Percentiles rank a stretch among this genome's conserved stretches.
Evolutionary conservation across 2,113 vertebrate species (phyloP).

Genomic region (Todiramphus chloris): DNA sequence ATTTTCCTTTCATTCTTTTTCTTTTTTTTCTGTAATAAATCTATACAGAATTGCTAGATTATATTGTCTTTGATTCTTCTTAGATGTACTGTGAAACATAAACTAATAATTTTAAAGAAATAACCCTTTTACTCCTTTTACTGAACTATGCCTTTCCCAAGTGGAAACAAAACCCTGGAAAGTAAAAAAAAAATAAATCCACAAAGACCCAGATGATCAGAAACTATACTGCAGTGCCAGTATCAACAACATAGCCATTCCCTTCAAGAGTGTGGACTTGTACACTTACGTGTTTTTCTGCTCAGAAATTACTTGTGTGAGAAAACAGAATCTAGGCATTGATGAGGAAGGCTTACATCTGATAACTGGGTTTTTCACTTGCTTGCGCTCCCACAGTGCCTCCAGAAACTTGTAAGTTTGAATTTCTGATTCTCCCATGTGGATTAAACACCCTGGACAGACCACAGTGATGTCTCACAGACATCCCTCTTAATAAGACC

Average conservation of each 20-base stretch:
- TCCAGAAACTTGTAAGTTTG: accelerated
- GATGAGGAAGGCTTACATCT: neutral
- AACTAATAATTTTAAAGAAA: neutral
- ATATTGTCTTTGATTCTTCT: neutral
- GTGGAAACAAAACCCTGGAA: neutral
- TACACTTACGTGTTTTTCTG: neutral
- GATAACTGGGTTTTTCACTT: neutral
- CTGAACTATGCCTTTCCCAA: neutral
- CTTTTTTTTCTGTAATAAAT: neutral
- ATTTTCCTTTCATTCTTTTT: neutral
- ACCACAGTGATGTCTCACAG: neutral
- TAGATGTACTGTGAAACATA: neutral
- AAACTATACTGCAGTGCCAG: neutral
- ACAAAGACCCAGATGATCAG: neutral
- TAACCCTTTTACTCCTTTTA: neutral
- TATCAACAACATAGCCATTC: neutral
- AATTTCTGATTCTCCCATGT: neutral
- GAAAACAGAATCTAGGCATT: neutral
- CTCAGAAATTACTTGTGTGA: neutral
- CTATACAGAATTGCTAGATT: neutral
- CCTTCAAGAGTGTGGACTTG: neutral
- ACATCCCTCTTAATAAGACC: neutral
- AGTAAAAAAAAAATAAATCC: neutral
- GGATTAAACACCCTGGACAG: neutral
- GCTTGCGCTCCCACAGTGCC: neutral